phyloP scores from a whole-genome alignment of 2,888 invertebrate species.

The Abscondita cerata region DNA sequence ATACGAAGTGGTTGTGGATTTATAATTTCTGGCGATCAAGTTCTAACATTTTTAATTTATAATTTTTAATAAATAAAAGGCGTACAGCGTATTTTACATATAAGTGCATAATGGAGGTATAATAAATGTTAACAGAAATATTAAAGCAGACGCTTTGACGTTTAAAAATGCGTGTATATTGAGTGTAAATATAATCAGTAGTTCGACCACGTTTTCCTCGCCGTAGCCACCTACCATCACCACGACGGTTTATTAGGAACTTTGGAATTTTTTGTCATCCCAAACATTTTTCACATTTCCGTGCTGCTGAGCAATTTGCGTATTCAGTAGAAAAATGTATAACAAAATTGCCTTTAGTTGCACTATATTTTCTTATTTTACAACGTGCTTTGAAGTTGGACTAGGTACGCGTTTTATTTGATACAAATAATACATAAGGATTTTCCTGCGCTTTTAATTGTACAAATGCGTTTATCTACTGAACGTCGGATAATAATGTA shows the following conservation, averaged over 20 bases:
- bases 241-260: conserved; percentile 44
- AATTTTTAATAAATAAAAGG: no score
- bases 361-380: conserved; percentile 46
- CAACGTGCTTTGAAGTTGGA: conserved; percentile 40
- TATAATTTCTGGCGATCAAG: no score
- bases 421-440: no score
- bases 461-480: neutral
- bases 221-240: conserved; percentile 41
- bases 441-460: neutral
- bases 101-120: neutral
- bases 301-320: conserved; percentile 42
- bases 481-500: neutral
- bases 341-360: conserved; percentile 45
- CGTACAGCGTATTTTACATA: neutral
- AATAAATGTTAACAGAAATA: conserved; percentile 15
- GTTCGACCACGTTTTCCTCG: conserved; percentile 41
- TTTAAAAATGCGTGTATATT: conserved; percentile 44
- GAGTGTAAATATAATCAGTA: conserved; percentile 41
- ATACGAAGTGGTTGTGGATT: no score
- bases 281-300: conserved; percentile 49
- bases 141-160: conserved; percentile 40
- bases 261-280: conserved; percentile 44
- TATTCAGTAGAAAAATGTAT: conserved; percentile 44
- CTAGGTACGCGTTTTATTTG: no score
- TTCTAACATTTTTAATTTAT: no score